Percentiles rank a stretch among this genome's conserved stretches.
Conservation (phyloP, 2,888 invertebrate species). For the Apoderus coryli region DNA sequence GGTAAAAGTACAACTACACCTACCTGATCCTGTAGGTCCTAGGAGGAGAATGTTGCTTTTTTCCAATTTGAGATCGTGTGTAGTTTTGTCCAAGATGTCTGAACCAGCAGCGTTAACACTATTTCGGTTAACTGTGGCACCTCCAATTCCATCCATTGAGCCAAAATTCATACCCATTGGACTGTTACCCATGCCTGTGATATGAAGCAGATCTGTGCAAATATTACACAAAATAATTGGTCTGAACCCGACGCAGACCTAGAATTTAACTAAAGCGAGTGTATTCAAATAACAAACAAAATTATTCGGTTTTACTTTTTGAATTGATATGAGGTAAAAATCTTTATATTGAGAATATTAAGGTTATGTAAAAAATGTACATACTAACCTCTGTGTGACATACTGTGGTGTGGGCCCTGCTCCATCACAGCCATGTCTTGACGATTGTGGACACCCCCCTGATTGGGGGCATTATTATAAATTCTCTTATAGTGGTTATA, state of each 20-base stretch:
- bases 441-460: conserved; percentile 24
- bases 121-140: conserved; percentile 9
- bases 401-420: conserved; percentile 52
- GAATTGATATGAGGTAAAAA: too few species aligned
- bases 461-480: conserved; percentile 70
- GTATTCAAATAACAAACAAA: conserved; percentile 1
- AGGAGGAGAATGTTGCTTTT: conserved; percentile 93
- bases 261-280: too few species aligned
- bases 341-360: too few species aligned
- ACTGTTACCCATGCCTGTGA: conserved; percentile 62
- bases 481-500: conserved; percentile 99
- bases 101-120: conserved; percentile 38
- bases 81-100: conserved; percentile 67
- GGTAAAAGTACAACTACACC: too few species aligned
- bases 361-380: background rate
- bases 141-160: conserved; percentile 14
- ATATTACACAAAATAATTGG: background rate
- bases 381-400: conserved; percentile 53
- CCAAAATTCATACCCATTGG: conserved; percentile 43
- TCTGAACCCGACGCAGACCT: too few species aligned
- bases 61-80: conserved; percentile 75
- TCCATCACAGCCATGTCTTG: conserved; percentile 41
- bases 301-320: background rate
- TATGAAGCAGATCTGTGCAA: conserved; percentile 65
- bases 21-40: conserved; percentile 92